A percentile compares a stretch with the other conserved stretches of the same genome.
phyloP scores from a whole-genome alignment of 2,113 vertebrate species.

The Callorhinus ursinus region DNA sequence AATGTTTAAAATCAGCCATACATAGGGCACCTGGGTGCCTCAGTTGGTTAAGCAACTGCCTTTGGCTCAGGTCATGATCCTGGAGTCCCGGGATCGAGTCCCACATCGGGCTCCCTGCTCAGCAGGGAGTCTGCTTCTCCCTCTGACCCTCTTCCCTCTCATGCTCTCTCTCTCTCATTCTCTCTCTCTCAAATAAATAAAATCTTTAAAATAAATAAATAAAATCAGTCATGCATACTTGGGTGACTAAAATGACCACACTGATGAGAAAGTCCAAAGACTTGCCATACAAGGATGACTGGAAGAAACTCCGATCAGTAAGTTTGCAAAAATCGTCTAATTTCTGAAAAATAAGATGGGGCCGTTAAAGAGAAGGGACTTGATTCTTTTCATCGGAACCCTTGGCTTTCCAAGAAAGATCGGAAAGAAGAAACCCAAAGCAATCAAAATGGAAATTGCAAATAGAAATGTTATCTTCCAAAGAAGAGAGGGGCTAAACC shows the following conservation, averaged over 20 bases:
- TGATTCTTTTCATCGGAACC: not conserved
- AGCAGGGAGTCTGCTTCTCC: no score
- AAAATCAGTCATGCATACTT: constrained; percentile 9
- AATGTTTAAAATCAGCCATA: constrained; percentile 5
- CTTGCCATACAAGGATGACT: not conserved
- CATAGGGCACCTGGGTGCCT: no score
- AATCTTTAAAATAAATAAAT: not conserved
- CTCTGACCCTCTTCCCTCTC: no score
- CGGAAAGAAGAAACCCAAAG: not conserved
- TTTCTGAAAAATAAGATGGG: not conserved
- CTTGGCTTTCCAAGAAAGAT: not conserved
- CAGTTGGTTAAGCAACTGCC: no score
- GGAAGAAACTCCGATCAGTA: not conserved
- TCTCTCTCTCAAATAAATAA: no score
- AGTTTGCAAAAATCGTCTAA: not conserved
- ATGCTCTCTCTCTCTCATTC: no score
- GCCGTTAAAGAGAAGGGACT: not conserved
- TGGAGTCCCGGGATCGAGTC: no score
- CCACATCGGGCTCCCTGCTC: no score
- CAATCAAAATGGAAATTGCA: not conserved
- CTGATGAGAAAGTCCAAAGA: not conserved
- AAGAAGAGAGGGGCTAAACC: not conserved
- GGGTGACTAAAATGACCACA: not conserved
- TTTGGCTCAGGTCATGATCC: no score
- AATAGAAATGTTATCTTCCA: not conserved